Evolutionary conservation across 2,888 invertebrate species (phyloP).

Genomic region (Macaria liturata): DNA sequence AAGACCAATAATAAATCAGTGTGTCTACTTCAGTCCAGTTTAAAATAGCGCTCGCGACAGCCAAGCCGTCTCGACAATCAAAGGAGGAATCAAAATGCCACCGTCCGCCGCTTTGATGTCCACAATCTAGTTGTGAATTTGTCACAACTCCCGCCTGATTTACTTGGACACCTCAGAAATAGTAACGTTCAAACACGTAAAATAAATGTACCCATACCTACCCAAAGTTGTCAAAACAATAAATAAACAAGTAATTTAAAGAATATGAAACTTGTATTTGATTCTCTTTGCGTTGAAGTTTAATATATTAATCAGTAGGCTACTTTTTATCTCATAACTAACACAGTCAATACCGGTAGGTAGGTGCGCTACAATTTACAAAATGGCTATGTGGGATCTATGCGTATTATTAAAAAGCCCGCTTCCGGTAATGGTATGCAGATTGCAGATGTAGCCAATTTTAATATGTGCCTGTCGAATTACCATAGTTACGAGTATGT

Average conservation of each 20-base stretch:
- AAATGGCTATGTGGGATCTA: no score
- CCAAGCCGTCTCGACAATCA: slow-evolving; percentile 57
- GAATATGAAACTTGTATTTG: no score
- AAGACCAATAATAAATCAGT: slow-evolving; percentile 24
- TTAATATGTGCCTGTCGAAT: slow-evolving; percentile 10
- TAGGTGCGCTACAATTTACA: no score
- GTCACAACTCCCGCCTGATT: slow-evolving; percentile 53
- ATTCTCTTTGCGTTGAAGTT: no score
- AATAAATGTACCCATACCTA: no score
- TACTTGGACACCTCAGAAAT: slow-evolving; percentile 37
- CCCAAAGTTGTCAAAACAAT: no score
- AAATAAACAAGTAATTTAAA: no score
- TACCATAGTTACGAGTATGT: slow-evolving; percentile 3
- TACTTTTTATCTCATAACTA: no score
- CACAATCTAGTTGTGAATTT: slow-evolving; percentile 51
- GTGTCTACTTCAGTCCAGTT: slow-evolving; percentile 34
- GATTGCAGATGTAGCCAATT: slow-evolving; percentile 14
- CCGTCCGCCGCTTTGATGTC: slow-evolving; percentile 66
- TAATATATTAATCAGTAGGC: no score
- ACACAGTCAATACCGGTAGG: no score
- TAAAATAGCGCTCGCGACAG: slow-evolving; percentile 63
- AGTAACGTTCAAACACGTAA: neutral
- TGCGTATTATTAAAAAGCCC: neutral
- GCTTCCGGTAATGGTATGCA: slow-evolving; percentile 13
- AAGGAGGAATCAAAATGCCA: slow-evolving; percentile 71